phyloP scores from a whole-genome alignment of 1,140 invertebrate species.

The Akabosia matsudoensis region DNA sequence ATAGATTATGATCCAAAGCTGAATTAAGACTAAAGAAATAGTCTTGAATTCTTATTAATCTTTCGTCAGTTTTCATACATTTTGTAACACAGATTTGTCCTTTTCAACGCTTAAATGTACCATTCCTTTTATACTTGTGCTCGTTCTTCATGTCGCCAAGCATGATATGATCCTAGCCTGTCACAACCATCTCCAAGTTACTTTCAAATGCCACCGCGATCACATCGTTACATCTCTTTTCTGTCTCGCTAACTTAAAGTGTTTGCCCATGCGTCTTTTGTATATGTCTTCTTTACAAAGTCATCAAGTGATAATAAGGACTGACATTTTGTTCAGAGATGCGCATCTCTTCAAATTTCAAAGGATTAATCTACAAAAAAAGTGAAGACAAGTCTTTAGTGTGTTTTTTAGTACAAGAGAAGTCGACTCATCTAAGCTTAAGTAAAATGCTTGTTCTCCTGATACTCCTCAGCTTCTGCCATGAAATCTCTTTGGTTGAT shows the following conservation, averaged over 20 bases:
- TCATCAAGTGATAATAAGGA: slow-evolving; percentile 6
- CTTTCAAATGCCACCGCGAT: not conserved
- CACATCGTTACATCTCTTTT: not conserved
- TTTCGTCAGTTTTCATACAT: not conserved
- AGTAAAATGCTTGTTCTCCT: too few species aligned
- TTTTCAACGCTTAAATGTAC: too few species aligned
- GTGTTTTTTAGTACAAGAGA: too few species aligned
- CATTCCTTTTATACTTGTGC: not conserved
- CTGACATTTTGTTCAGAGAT: not conserved
- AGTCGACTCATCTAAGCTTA: too few species aligned
- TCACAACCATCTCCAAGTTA: not conserved
- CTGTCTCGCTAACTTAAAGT: not conserved
- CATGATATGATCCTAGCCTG: not conserved
- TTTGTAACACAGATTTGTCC: not conserved
- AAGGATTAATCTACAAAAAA: slow-evolving; percentile 14
- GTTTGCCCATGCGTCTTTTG: not conserved
- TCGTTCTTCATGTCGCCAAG: not conserved
- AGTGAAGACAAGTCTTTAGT: slow-evolving; percentile 19
- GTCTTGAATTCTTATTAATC: too few species aligned
- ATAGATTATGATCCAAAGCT: too few species aligned
- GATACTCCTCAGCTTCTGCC: too few species aligned
- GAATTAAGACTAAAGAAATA: too few species aligned
- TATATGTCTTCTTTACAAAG: not conserved
- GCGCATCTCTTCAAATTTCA: slow-evolving; percentile 24
- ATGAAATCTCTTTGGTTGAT: too few species aligned